Conservation (phyloP, 2,888 invertebrate genomes). For the Lasioglossum lativentre region DNA sequence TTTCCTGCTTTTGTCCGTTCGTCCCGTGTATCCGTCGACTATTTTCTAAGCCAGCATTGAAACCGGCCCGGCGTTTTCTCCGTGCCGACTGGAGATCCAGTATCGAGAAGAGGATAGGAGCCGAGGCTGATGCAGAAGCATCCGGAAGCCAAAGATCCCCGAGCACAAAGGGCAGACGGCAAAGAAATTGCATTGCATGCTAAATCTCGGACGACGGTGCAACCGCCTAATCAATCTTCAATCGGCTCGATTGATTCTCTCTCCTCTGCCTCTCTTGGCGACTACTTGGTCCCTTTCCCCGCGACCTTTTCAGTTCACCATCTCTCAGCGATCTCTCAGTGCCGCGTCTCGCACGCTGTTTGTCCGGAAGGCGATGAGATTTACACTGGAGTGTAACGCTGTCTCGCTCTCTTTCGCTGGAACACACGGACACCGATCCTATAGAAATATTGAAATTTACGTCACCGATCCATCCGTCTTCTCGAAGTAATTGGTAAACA, state of each 20-base stretch:
- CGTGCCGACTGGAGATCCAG: constrained; percentile 49
- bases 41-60: constrained; percentile 51
- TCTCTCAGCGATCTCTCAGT: not conserved
- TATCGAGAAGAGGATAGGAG: constrained; percentile 51
- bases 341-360: not conserved
- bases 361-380: constrained; percentile 1
- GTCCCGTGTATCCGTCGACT: constrained; percentile 38
- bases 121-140: constrained; percentile 50
- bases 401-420: not conserved
- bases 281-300: constrained; percentile 45
- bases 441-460: not conserved
- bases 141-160: constrained; percentile 60
- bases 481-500: not conserved
- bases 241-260: constrained; percentile 73
- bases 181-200: constrained; percentile 70
- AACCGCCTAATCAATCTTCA: constrained; percentile 74
- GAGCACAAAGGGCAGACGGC: constrained; percentile 64
- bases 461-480: not conserved
- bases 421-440: not conserved
- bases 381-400: not conserved
- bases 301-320: constrained; percentile 23
- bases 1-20: constrained; percentile 37
- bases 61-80: constrained; percentile 40
- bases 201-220: constrained; percentile 67
- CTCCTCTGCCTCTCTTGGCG: constrained; percentile 37